A percentile compares a stretch with the other conserved stretches of the same genome.
Conservation (phyloP, 2,797 vertebrate genomes). For the Tolypeutes matacus region DNA sequence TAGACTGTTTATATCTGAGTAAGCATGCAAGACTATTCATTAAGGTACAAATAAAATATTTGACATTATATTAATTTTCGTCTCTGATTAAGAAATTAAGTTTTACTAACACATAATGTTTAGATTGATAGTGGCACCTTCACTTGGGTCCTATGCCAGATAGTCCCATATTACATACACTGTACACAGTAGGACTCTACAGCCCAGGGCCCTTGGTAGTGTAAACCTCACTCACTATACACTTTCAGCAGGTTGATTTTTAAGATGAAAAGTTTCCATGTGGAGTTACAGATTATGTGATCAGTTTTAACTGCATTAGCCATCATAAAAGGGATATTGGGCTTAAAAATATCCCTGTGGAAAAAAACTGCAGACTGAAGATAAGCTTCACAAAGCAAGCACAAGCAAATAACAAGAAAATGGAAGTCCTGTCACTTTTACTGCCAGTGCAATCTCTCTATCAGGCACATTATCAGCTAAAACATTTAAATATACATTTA, state of each 20-base stretch:
- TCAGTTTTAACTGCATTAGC: neutral
- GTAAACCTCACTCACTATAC: neutral
- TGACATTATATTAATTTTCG: neutral
- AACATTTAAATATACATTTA: neutral
- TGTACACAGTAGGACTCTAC: neutral
- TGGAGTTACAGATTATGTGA: neutral
- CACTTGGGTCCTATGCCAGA: neutral
- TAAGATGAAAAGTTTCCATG: neutral
- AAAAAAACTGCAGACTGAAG: neutral
- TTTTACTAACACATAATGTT: neutral
- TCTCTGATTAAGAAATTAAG: neutral
- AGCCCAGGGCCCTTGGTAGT: neutral
- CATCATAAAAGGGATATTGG: neutral
- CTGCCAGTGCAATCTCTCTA: neutral
- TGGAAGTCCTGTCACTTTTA: neutral
- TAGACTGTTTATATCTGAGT: neutral
- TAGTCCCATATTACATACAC: too few species aligned
- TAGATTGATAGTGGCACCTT: neutral
- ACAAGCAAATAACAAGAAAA: neutral
- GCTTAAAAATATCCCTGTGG: neutral
- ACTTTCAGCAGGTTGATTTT: neutral
- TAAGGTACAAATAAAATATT: neutral
- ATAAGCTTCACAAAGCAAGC: neutral
- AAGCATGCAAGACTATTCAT: neutral
- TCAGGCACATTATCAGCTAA: neutral